Conservation (phyloP, 2,113 vertebrate genomes). For the Saccopteryx leptura region DNA sequence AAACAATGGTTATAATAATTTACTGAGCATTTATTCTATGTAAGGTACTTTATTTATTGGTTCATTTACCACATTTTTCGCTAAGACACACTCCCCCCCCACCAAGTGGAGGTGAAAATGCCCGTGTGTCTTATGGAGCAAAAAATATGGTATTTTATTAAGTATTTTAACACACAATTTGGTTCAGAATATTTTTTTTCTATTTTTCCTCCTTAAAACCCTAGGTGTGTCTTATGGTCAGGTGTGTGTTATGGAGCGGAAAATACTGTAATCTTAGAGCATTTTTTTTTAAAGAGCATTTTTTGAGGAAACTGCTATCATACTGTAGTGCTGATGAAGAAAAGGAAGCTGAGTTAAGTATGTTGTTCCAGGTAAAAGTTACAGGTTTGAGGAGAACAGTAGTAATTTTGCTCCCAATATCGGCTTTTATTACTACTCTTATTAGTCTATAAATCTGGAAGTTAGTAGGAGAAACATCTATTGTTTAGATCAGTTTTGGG, state of each 20-base stretch:
- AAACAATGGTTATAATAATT: background rate
- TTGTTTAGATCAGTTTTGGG: background rate
- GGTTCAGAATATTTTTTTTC: too few species aligned
- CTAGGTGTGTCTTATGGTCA: too few species aligned
- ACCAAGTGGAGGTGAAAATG: too few species aligned
- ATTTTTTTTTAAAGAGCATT: background rate
- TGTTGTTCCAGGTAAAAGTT: background rate
- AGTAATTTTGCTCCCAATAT: background rate
- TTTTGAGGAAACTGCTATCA: background rate
- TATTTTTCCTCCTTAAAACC: too few species aligned
- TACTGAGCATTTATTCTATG: background rate
- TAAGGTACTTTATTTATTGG: background rate
- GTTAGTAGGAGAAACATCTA: background rate
- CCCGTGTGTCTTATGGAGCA: too few species aligned
- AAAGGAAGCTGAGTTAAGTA: background rate
- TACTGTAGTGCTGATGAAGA: background rate
- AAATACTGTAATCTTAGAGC: too few species aligned
- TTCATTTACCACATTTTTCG: background rate
- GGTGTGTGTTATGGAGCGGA: too few species aligned
- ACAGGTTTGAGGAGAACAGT: slow-evolving; percentile 2
- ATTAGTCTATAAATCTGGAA: background rate
- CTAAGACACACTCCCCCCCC: too few species aligned
- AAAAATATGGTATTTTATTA: too few species aligned
- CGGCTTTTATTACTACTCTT: background rate
- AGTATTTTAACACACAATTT: too few species aligned